Percentiles rank a stretch among this genome's conserved stretches.
Conservation (phyloP, 2,888 invertebrate genomes). For the Vannuccia rotundouncinata region DNA sequence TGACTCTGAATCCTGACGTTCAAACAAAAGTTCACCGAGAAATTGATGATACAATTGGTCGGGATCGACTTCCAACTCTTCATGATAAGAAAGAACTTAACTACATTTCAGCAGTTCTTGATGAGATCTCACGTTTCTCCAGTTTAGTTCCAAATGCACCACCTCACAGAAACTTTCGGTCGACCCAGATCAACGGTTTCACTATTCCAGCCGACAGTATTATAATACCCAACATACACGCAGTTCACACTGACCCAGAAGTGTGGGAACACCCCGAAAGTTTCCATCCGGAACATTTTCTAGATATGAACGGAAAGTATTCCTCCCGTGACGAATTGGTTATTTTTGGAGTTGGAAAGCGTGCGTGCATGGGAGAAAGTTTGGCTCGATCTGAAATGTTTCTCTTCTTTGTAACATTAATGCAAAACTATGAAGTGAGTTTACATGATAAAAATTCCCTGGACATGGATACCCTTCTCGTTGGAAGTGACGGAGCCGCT, state of each 20-base stretch:
- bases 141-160: constrained; percentile 43
- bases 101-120: constrained; percentile 46
- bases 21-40: constrained; percentile 61
- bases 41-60: constrained; percentile 53
- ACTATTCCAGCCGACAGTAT: constrained; percentile 45
- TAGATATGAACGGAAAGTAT: constrained; percentile 40
- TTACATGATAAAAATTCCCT: background rate
- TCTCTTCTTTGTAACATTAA: constrained; percentile 23
- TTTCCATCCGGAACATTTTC: constrained; percentile 46
- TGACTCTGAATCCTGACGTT: constrained; percentile 71
- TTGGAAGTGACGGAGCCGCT: background rate
- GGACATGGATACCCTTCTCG: background rate
- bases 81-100: constrained; percentile 42
- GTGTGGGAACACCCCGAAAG: constrained; percentile 44
- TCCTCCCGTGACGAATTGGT: background rate
- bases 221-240: constrained; percentile 43
- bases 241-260: constrained; percentile 43
- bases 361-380: constrained; percentile 30
- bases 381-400: constrained; percentile 32
- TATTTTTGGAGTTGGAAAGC: constrained; percentile 33
- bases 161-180: constrained; percentile 44
- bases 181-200: constrained; percentile 46
- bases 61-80: constrained; percentile 41
- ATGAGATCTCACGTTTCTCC: constrained; percentile 45
- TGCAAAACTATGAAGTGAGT: constrained; percentile 12